Conservation (phyloP, 1,140 invertebrate species). For the Megalonaias nervosa region DNA sequence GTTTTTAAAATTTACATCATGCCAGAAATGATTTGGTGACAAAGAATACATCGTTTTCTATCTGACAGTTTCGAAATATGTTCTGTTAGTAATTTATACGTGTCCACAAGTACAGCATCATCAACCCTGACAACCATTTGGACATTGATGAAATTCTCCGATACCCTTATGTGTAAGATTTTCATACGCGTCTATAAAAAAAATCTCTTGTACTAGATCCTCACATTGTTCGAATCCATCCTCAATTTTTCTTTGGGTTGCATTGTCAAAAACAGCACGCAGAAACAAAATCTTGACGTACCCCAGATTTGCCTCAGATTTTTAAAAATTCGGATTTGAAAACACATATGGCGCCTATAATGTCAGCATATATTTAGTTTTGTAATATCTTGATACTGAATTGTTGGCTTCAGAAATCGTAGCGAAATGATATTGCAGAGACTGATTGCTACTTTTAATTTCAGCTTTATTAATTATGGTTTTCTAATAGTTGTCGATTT, state of each 20-base stretch:
- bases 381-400: too few relatives aligned
- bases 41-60: constrained; percentile 35
- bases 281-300: constrained; percentile 76
- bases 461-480: too few relatives aligned
- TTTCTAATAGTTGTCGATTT: too few relatives aligned
- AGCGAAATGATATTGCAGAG: too few relatives aligned
- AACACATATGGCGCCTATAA: constrained; percentile 41
- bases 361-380: constrained; percentile 35
- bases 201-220: constrained; percentile 66
- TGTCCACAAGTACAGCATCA: constrained; percentile 30
- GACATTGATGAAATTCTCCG: constrained; percentile 78
- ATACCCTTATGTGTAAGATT: constrained; percentile 78
- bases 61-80: constrained; percentile 11
- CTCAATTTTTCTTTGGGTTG: constrained; percentile 36
- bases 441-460: too few relatives aligned
- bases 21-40: constrained; percentile 29
- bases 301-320: constrained; percentile 33
- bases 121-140: constrained; percentile 72
- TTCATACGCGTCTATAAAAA: constrained; percentile 61
- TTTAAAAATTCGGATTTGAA: constrained; percentile 47
- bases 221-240: constrained; percentile 39
- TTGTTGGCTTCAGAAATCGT: too few relatives aligned
- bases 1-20: constrained; percentile 34
- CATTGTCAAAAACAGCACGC: constrained; percentile 74
- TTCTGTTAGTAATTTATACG: constrained; percentile 28